phyloP scores from a whole-genome alignment of 2,888 invertebrate species.

The Apodemia mormo region DNA sequence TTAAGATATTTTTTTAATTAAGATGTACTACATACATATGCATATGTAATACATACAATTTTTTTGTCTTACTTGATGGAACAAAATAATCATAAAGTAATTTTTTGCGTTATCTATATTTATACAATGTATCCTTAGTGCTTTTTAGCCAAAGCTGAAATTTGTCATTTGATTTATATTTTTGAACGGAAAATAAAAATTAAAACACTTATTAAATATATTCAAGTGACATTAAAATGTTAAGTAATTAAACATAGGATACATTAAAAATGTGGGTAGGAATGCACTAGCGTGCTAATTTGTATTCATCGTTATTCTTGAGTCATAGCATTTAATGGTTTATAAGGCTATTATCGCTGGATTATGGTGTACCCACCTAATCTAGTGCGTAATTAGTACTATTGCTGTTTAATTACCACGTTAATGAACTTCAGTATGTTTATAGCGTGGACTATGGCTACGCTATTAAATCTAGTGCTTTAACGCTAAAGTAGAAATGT shows the following conservation, averaged over 20 bases:
- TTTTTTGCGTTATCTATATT: not conserved
- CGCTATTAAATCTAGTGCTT: not conserved
- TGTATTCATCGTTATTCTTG: not conserved
- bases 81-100: not conserved
- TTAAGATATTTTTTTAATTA: not conserved
- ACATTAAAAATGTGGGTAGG: not conserved
- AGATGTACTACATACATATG: not conserved
- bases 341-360: not conserved
- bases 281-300: not conserved
- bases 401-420: conserved; percentile 2
- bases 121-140: not conserved
- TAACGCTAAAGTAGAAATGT: not conserved
- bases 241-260: not conserved
- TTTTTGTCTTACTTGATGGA: not conserved
- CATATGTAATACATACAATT: not conserved
- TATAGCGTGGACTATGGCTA: not conserved
- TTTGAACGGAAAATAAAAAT: not conserved
- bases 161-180: not conserved
- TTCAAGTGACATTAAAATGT: not conserved
- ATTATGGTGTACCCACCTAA: not conserved
- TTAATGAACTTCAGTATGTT: not conserved
- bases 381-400: conserved; percentile 5
- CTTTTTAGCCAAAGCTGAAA: not conserved
- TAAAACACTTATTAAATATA: not conserved
- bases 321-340: conserved; percentile 1